Conservation (phyloP, 2,797 vertebrate species). For the Aselliscus stoliczkanus region DNA sequence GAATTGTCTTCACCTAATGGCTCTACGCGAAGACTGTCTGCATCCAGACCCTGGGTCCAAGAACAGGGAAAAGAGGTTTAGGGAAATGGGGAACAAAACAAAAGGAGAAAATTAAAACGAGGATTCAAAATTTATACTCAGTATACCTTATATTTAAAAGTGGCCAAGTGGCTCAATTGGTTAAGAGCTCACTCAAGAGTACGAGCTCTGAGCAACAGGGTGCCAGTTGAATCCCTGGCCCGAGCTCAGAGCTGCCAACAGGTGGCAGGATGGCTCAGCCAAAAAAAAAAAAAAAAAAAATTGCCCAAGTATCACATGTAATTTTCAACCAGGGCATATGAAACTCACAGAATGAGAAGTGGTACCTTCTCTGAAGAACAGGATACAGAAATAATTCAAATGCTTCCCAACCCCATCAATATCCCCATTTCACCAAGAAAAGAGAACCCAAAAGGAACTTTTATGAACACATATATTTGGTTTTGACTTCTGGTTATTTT, state of each 20-base stretch:
- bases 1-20: conserved; percentile 94
- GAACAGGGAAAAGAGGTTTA: neutral
- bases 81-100: neutral
- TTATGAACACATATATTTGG: neutral
- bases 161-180: no score
- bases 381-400: neutral
- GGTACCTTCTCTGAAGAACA: neutral
- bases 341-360: neutral
- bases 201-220: no score
- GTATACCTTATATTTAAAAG: neutral
- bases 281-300: no score
- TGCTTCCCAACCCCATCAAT: neutral
- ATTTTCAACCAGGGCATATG: neutral
- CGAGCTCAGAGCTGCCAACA: no score
- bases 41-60: conserved; percentile 90
- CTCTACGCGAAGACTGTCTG: conserved; percentile 96
- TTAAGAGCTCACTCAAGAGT: no score
- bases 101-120: neutral
- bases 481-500: neutral
- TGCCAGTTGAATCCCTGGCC: no score
- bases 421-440: neutral
- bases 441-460: neutral
- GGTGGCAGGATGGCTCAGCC: no score
- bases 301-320: neutral
- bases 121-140: neutral